phyloP scores from a whole-genome alignment of 2,888 invertebrate genomes.

The Geophilus truncorum region DNA sequence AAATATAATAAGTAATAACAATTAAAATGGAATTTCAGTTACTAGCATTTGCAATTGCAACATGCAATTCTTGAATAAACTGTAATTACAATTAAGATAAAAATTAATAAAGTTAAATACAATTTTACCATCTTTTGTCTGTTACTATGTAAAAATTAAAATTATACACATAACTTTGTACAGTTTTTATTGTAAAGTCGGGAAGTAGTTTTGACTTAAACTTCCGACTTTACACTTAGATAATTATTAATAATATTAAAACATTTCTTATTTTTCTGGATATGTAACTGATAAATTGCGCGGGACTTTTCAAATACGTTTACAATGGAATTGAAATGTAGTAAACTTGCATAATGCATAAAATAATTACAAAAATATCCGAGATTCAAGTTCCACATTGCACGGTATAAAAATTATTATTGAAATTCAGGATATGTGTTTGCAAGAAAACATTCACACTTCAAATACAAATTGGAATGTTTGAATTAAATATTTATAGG shows the following conservation, averaged over 20 bases:
- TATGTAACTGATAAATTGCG: not conserved
- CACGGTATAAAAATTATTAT: not conserved
- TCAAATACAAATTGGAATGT: not conserved
- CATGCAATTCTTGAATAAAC: not conserved
- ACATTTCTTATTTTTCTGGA: not conserved
- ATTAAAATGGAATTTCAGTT: not conserved
- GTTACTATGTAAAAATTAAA: not conserved
- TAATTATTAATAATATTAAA: not conserved
- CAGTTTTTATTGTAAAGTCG: not conserved
- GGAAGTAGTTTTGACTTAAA: not conserved
- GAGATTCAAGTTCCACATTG: slow-evolving; percentile 16
- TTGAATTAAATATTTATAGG: not conserved
- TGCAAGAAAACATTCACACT: not conserved
- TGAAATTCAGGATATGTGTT: slow-evolving; percentile 8
- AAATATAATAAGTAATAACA: no score
- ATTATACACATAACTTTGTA: not conserved
- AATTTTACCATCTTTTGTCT: not conserved
- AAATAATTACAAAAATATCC: slow-evolving; percentile 11
- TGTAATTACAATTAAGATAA: not conserved
- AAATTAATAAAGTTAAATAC: not conserved
- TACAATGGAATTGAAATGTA: not conserved
- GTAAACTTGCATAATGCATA: slow-evolving; percentile 18
- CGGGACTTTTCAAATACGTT: not conserved
- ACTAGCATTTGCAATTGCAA: not conserved
- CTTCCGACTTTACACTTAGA: not conserved